Evolutionary conservation across 2,797 vertebrate genomes (phyloP), one percentile per base, ranked within the genome.

Genomic region (Schizopygopsis pylzovi): DNA sequence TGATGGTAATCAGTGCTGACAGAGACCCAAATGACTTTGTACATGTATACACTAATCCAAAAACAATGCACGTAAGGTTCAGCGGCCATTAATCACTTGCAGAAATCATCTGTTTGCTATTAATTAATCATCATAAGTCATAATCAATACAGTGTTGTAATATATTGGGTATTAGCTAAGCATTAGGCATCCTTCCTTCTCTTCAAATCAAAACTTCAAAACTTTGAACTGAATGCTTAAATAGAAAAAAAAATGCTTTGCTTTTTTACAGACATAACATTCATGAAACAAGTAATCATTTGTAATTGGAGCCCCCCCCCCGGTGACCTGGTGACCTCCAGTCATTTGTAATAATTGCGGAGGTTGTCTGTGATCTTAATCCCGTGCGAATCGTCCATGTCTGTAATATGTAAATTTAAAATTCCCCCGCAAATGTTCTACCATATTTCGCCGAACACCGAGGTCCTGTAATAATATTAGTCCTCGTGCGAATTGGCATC

Each of bases 21-120:
- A 68, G 28, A 82, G 61, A 67, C 52, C 18, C 49, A 45, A 11
- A 82, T 49, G 70, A 47, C 39, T 73, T 41, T 47, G 70, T 25
- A 85, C 43, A 86, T 81, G 65, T 61, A 76, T 49, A 77, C n/a
- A n/a, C 28, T 67, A 16, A 68, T 10, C 49, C 39, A 43, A 70
- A 47, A 78, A 56, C 47, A 71, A 76, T 15, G 54, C 28, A 70
- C 20, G 33, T 52, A 25, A 3, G 33, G 61, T 80, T 39, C 12
- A 25, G 33, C 47, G n/a, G 70, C 25, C 68, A 80, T n/a, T 20
- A 76, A 70, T 37, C 10, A 65, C 25, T 61, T 41, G 16, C 9
- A 80, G 41, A 61, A 47, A 79, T 25, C 68, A 76, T 37, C 33
- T 52, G 22, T 76, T 39, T 82, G 76, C 76, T 61, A 25, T 61